Conservation (phyloP, 2,888 invertebrate genomes). For the Cheilosia vulpina region DNA sequence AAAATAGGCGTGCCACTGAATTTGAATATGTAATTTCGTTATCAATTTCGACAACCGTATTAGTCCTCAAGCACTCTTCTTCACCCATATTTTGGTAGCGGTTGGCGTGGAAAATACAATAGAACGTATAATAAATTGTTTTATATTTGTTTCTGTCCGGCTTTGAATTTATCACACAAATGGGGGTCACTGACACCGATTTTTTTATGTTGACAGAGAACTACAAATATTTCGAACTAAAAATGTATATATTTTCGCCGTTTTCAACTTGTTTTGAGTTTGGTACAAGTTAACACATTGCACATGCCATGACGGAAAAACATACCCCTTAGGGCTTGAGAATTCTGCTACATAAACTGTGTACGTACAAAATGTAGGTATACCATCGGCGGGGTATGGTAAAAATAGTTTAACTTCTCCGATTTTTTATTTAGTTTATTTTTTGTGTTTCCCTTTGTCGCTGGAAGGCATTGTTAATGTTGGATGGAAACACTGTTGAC, state of each 20-base stretch:
- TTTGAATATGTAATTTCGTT: constrained; percentile 23
- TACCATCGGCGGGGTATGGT: constrained; percentile 5
- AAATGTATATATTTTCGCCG: constrained; percentile 43
- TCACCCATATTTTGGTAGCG: not conserved
- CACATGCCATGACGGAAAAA: constrained; percentile 11
- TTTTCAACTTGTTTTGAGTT: constrained; percentile 45
- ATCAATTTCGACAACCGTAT: not conserved
- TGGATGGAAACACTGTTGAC: constrained; percentile 47
- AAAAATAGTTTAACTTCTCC: constrained; percentile 33
- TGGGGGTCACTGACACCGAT: constrained; percentile 12
- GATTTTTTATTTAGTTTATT: constrained; percentile 37
- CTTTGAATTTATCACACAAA: constrained; percentile 7
- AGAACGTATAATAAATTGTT: constrained; percentile 12
- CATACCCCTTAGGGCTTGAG: constrained; percentile 24
- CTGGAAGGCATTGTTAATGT: constrained; percentile 55
- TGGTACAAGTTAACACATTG: constrained; percentile 41
- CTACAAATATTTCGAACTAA: constrained; percentile 35
- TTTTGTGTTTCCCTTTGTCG: constrained; percentile 32
- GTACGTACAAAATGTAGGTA: not conserved
- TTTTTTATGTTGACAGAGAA: constrained; percentile 27
- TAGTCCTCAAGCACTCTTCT: not conserved
- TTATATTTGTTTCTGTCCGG: constrained; percentile 10
- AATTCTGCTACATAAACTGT: constrained; percentile 4
- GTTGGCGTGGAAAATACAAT: not conserved
- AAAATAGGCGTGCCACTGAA: not conserved